Conservation (phyloP, 2,113 vertebrate genomes). For the Rhinopithecus roxellana region DNA sequence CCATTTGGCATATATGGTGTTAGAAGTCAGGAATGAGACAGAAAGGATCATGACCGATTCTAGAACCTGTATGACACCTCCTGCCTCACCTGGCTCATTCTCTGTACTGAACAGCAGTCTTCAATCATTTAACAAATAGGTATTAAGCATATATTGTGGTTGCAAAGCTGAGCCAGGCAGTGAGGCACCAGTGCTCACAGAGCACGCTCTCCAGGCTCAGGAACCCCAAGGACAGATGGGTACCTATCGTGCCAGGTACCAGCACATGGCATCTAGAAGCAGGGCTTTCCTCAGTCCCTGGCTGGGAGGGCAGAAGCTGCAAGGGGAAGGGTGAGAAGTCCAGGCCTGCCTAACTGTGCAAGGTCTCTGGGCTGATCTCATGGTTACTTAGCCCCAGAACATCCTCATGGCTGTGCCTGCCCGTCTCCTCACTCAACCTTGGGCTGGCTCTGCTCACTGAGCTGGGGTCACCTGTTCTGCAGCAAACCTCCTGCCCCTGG, state of each 20-base stretch:
- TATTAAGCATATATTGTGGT: not conserved
- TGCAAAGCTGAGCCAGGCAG: not conserved
- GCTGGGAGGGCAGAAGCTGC: not conserved
- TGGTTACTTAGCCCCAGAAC: fast-evolving
- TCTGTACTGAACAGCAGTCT: not conserved
- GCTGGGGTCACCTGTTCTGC: not conserved
- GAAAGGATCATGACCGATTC: not conserved
- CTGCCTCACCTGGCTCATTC: not conserved
- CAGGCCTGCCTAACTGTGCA: not conserved
- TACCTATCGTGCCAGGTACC: too few relatives aligned
- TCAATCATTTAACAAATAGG: not conserved
- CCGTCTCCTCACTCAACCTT: not conserved
- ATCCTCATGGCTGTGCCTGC: fast-evolving
- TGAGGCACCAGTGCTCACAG: not conserved
- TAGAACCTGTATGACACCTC: not conserved
- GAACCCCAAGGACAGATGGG: not conserved
- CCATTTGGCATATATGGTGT: not conserved
- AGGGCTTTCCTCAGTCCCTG: not conserved
- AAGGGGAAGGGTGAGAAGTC: not conserved
- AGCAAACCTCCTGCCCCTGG: not conserved
- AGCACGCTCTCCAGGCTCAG: not conserved
- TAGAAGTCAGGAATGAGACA: not conserved
- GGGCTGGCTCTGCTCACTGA: not conserved
- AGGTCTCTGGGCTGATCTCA: not conserved
- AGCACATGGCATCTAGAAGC: not conserved